These are phyloP conservation scores for Napeogenes inachia DNA, from an alignment of 2,888 invertebrate genomes.

Conservation along the genomic window DNA sequence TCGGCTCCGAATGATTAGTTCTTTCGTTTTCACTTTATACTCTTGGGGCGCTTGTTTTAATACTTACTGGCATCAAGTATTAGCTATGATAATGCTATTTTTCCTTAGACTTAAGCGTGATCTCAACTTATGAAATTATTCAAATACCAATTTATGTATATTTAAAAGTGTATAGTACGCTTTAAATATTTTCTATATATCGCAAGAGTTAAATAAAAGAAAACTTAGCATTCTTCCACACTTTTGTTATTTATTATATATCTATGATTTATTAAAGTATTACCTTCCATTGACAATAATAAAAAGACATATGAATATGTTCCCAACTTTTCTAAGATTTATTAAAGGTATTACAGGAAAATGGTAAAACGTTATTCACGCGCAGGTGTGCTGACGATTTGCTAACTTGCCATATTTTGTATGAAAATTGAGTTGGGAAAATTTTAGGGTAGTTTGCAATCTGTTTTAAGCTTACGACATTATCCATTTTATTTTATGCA, in stretches of 20 bases:
- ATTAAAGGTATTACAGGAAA: slow-evolving; percentile 67
- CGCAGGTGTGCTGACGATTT: slow-evolving; percentile 74
- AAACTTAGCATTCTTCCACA: too few species aligned
- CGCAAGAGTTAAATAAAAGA: slow-evolving; percentile 28
- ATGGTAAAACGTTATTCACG: slow-evolving; percentile 70
- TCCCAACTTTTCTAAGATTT: slow-evolving; percentile 64
- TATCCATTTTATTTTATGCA: too few species aligned
- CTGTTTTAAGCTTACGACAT: slow-evolving; percentile 8
- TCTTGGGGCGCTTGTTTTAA: too few species aligned
- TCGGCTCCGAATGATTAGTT: too few species aligned
- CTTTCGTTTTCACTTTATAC: too few species aligned
- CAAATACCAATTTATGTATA: too few species aligned
- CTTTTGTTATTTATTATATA: background rate
- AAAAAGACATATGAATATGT: slow-evolving; percentile 52
- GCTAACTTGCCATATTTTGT: slow-evolving; percentile 73
- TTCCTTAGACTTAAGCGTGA: too few species aligned
- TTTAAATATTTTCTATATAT: too few species aligned
- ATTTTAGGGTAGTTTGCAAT: slow-evolving; percentile 35
- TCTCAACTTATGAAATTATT: too few species aligned
- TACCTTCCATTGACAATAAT: slow-evolving; percentile 1
- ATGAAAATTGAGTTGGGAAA: slow-evolving; percentile 60
- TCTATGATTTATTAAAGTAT: background rate
- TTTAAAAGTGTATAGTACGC: too few species aligned
- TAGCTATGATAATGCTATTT: too few species aligned
- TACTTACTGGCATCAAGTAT: too few species aligned